Conservation (phyloP, 2,888 invertebrate genomes). For the Hypomecis atomaria region DNA sequence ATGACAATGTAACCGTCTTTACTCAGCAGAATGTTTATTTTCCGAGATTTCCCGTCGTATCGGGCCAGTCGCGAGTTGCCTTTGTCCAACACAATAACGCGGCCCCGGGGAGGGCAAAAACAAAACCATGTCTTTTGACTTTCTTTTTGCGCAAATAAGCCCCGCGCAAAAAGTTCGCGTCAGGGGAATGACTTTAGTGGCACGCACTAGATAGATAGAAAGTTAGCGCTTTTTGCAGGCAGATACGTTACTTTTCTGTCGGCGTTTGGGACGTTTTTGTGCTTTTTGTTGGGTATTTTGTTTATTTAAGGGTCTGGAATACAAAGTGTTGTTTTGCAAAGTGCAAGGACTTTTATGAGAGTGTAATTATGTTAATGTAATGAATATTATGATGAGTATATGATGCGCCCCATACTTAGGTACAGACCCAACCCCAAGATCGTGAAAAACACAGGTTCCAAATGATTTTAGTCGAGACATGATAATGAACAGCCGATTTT, state of each 20-base stretch:
- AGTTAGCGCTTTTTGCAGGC: not conserved
- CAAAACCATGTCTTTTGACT: slow-evolving; percentile 27
- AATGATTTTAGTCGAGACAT: too few relatives aligned
- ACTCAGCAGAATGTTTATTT: slow-evolving; percentile 10
- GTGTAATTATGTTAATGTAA: too few relatives aligned
- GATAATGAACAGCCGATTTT: too few relatives aligned
- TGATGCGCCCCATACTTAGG: too few relatives aligned
- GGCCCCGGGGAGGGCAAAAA: slow-evolving; percentile 27
- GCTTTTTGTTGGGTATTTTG: not conserved
- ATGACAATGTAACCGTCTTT: slow-evolving; percentile 10
- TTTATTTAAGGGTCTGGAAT: too few relatives aligned
- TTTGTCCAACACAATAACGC: slow-evolving; percentile 31
- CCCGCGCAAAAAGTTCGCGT: slow-evolving; percentile 24
- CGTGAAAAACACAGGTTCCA: too few relatives aligned
- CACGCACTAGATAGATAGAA: slow-evolving; percentile 12
- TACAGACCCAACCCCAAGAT: too few relatives aligned
- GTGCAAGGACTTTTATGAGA: too few relatives aligned
- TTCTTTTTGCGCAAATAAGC: slow-evolving; percentile 27
- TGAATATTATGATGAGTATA: too few relatives aligned
- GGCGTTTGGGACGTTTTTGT: not conserved
- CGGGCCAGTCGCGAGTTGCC: slow-evolving; percentile 22
- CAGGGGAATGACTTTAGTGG: slow-evolving; percentile 20
- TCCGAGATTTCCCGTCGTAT: slow-evolving; percentile 5
- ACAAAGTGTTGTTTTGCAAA: too few relatives aligned
- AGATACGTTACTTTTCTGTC: not conserved